phyloP scores from a whole-genome alignment of 2,113 vertebrate genomes.

The Hypomesus transpacificus region DNA sequence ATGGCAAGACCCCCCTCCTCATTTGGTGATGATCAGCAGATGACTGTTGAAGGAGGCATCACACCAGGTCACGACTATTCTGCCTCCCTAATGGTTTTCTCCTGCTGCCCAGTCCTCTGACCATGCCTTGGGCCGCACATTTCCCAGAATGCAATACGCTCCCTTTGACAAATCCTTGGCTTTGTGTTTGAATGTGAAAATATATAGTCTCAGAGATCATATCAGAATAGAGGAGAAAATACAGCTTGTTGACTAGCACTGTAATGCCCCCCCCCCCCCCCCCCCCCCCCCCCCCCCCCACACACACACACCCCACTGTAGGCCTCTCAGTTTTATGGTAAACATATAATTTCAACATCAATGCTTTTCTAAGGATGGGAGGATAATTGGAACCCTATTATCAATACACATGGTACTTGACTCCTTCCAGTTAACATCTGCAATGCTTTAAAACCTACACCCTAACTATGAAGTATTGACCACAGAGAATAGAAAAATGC shows the following conservation, averaged over 20 bases:
- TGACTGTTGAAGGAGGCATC: too few species aligned
- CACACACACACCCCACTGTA: neutral
- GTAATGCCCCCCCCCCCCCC: neutral
- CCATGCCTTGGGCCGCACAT: neutral
- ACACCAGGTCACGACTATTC: too few species aligned
- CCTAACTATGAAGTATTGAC: neutral
- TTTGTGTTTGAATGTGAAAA: neutral
- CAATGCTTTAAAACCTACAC: neutral
- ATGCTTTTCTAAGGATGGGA: conserved; percentile 1
- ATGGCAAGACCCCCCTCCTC: too few species aligned
- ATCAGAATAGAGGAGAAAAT: neutral
- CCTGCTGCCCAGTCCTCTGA: neutral
- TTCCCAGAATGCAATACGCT: neutral
- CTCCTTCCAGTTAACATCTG: conserved; percentile 3
- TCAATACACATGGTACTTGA: neutral
- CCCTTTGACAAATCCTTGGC: neutral
- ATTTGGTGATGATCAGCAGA: too few species aligned
- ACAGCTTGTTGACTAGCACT: neutral
- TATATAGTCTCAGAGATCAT: neutral
- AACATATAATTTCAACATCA: neutral
- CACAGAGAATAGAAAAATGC: neutral
- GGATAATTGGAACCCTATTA: conserved; percentile 2
- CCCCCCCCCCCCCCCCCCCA: too few species aligned
- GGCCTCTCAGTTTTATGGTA: neutral
- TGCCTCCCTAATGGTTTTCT: too few species aligned